These are phyloP conservation scores for Bactericera cockerelli DNA, from an alignment of 1,140 invertebrate species.

Conservation along the genomic window DNA sequence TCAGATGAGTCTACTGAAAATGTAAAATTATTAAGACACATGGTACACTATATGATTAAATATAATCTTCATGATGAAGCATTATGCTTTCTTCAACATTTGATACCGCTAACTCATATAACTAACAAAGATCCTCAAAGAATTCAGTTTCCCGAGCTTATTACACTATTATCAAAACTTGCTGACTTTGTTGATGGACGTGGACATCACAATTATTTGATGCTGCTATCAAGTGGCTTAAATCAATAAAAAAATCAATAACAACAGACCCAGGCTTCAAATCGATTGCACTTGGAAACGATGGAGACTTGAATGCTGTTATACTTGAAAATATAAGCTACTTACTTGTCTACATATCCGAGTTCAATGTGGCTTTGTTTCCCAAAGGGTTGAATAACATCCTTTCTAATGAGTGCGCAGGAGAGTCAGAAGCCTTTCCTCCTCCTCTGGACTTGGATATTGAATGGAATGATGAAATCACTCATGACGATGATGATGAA, in stretches of 20 bases:
- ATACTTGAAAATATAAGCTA: constrained; percentile 63
- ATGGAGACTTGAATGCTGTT: constrained; percentile 28
- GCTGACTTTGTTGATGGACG: constrained; percentile 60
- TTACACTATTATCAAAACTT: constrained; percentile 65
- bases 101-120: constrained; percentile 56
- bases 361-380: constrained; percentile 32
- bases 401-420: constrained; percentile 29
- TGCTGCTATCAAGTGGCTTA: constrained; percentile 62
- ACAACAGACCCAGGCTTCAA: background rate
- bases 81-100: constrained; percentile 50
- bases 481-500: constrained; percentile 66
- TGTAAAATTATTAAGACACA: background rate
- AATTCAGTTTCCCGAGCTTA: constrained; percentile 60
- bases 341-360: constrained; percentile 53
- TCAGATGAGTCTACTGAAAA: background rate
- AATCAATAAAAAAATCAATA: constrained; percentile 15
- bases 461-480: constrained; percentile 66
- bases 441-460: constrained; percentile 52
- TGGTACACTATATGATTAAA: constrained; percentile 1
- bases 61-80: constrained; percentile 40
- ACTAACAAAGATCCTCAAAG: constrained; percentile 50
- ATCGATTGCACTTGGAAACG: constrained; percentile 7
- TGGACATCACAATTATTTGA: constrained; percentile 67
- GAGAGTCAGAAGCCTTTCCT: constrained; percentile 58
- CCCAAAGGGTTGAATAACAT: constrained; percentile 15